These are phyloP conservation scores for Ammodytes marinus DNA, from an alignment of 2,113 vertebrate genomes.

Conservation along the genomic window DNA sequence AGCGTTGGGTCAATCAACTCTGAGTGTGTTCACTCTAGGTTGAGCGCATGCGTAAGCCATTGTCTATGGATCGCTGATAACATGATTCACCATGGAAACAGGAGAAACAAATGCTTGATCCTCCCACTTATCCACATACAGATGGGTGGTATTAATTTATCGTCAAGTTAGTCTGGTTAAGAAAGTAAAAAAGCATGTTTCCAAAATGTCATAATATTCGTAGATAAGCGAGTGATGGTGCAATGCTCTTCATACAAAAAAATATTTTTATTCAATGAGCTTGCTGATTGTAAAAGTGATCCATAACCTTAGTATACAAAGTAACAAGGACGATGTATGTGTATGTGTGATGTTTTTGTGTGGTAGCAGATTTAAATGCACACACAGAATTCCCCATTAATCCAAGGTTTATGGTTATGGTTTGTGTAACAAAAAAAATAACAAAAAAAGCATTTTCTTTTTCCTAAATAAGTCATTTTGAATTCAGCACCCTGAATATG, in stretches of 20 bases:
- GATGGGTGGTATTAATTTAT: too few relatives aligned
- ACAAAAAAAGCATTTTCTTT: conserved; percentile 67
- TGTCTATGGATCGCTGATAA: too few relatives aligned
- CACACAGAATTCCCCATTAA: conserved; percentile 69
- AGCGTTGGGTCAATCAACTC: too few relatives aligned
- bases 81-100: too few relatives aligned
- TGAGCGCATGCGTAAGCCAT: too few relatives aligned
- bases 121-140: too few relatives aligned
- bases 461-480: conserved; percentile 83
- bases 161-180: too few relatives aligned
- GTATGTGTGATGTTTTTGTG: conserved; percentile 45
- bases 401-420: conserved; percentile 76
- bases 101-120: too few relatives aligned
- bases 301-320: conserved; percentile 14
- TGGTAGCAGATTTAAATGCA: conserved; percentile 63
- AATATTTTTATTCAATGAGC: conserved; percentile 6
- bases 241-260: conserved; percentile 7
- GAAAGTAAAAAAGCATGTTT: not conserved
- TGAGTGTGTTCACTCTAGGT: too few relatives aligned
- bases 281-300: conserved; percentile 31
- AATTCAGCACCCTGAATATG: conserved; percentile 86
- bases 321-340: conserved; percentile 25
- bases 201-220: not conserved
- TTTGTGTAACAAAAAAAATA: conserved; percentile 52
- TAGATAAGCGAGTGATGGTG: not conserved